Percentiles rank a stretch among this genome's conserved stretches.
These are phyloP conservation scores for Tapirus indicus DNA, from an alignment of 2,797 vertebrate genomes.

Conservation along the genomic window DNA sequence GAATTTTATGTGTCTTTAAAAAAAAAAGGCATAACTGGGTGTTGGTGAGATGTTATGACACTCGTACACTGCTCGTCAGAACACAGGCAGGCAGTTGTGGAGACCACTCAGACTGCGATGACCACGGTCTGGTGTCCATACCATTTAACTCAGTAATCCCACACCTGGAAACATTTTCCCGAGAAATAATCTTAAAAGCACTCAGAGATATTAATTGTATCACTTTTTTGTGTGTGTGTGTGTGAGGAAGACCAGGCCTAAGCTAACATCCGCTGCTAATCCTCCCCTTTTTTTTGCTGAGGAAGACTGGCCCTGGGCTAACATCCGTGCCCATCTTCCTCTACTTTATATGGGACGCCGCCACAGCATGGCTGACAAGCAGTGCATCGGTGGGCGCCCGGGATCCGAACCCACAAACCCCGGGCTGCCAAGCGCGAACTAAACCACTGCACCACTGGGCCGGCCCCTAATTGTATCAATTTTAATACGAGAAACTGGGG, in stretches of 20 bases:
- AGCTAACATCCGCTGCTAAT: too few species aligned
- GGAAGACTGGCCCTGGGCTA: too few species aligned
- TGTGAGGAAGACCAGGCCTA: too few species aligned
- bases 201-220: not conserved
- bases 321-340: too few species aligned
- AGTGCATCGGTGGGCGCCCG: too few species aligned
- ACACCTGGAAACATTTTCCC: not conserved
- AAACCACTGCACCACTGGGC: too few species aligned
- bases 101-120: not conserved
- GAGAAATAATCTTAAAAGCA: constrained; percentile 1
- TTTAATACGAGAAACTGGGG: not conserved
- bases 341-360: too few species aligned
- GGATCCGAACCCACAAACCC: too few species aligned
- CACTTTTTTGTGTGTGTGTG: not conserved
- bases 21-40: not conserved
- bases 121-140: not conserved
- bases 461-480: not conserved
- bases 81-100: not conserved
- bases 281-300: too few species aligned
- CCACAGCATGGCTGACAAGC: too few species aligned
- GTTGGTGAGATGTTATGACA: not conserved
- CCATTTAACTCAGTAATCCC: not conserved
- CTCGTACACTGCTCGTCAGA: not conserved
- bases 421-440: too few species aligned
- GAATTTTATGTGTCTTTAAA: not conserved